Conservation (phyloP, 2,888 invertebrate genomes). For the Iphiclides podalirius region DNA sequence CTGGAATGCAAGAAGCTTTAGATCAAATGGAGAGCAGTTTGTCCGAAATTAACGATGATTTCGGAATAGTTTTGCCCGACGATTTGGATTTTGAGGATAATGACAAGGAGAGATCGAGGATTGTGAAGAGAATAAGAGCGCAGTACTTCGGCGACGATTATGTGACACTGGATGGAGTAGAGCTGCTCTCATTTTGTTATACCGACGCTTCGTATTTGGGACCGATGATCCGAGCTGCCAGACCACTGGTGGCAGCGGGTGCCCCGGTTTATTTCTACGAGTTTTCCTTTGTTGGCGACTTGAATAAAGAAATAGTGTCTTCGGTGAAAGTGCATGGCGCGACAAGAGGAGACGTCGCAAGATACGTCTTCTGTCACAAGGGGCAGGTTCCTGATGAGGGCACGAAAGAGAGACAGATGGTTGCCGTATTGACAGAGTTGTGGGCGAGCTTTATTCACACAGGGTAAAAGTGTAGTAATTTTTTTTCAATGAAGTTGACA, state of each 20-base stretch:
- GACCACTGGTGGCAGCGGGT: slow-evolving; percentile 45
- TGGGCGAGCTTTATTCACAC: slow-evolving; percentile 73
- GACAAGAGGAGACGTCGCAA: slow-evolving; percentile 75
- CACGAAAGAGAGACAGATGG: slow-evolving; percentile 37
- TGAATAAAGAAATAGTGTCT: slow-evolving; percentile 65
- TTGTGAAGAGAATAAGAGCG: slow-evolving; percentile 39
- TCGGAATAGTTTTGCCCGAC: slow-evolving; percentile 43
- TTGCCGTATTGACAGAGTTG: slow-evolving; percentile 42
- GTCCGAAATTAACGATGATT: slow-evolving; percentile 41
- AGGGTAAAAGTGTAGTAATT: slow-evolving; percentile 72
- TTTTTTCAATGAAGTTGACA: too few relatives aligned
- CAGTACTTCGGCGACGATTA: slow-evolving; percentile 48
- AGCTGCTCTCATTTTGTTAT: slow-evolving; percentile 43
- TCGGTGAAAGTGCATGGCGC: slow-evolving; percentile 59
- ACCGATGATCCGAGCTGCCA: slow-evolving; percentile 49
- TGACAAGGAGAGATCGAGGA: slow-evolving; percentile 30
- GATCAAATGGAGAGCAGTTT: slow-evolving; percentile 37
- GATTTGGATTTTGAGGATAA: slow-evolving; percentile 46
- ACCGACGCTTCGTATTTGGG: slow-evolving; percentile 56
- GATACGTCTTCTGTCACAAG: slow-evolving; percentile 68
- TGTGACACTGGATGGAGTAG: slow-evolving; percentile 36
- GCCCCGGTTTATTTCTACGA: slow-evolving; percentile 78
- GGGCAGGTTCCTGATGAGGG: slow-evolving; percentile 30
- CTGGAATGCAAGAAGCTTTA: slow-evolving; percentile 50
- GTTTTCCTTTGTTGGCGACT: slow-evolving; percentile 72